A percentile compares a stretch with the other conserved stretches of the same genome.
Conservation (phyloP, 2,888 invertebrate species). For the Subacronicta megacephala region DNA sequence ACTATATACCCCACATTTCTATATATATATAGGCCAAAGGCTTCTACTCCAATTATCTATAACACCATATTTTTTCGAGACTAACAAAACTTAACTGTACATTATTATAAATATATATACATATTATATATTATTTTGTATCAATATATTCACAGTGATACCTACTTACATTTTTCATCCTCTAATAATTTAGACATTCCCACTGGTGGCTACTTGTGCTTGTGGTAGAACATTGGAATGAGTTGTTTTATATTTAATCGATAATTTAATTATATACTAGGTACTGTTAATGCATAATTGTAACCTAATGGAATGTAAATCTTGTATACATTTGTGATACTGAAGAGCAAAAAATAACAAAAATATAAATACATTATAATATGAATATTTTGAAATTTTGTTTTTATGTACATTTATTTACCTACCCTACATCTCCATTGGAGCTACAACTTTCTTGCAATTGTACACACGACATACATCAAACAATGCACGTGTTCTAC, state of each 20-base stretch:
- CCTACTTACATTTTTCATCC: slow-evolving; percentile 7
- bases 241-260: slow-evolving; percentile 32
- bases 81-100: too few relatives aligned
- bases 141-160: slow-evolving; percentile 5
- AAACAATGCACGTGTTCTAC: too few relatives aligned
- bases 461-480: too few relatives aligned
- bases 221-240: slow-evolving; percentile 25
- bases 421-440: too few relatives aligned
- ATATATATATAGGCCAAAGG: too few relatives aligned
- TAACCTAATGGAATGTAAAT: slow-evolving; percentile 52
- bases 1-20: too few relatives aligned
- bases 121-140: slow-evolving; percentile 5
- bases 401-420: slow-evolving; percentile 2
- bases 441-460: not conserved
- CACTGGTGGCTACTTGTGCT: slow-evolving; percentile 19
- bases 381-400: slow-evolving; percentile 55
- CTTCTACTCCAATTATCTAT: too few relatives aligned
- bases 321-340: slow-evolving; percentile 63
- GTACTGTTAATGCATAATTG: slow-evolving; percentile 49
- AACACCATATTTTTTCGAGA: too few relatives aligned
- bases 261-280: slow-evolving; percentile 19
- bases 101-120: not conserved
- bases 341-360: slow-evolving; percentile 54
- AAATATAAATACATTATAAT: slow-evolving; percentile 53
- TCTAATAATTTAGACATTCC: slow-evolving; percentile 32